Evolutionary conservation across 2,113 vertebrate species (phyloP), one percentile per base, ranked within the genome.

Genomic region (Eptatretus burgeri): DNA sequence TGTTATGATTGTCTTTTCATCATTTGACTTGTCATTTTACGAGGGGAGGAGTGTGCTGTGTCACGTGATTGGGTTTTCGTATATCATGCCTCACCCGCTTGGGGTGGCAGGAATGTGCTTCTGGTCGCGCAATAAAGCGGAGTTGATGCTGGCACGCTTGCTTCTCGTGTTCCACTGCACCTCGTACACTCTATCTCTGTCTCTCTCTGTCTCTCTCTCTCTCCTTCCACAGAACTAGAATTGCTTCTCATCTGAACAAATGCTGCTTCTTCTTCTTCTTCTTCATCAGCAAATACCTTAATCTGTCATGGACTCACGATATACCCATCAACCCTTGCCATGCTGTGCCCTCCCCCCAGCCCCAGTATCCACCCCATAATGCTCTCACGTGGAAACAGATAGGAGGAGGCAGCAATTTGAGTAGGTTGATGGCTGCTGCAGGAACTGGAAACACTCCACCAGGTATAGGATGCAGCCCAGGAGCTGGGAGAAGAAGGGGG

Each of bases 391-490:
- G 83, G 73, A 93, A 98, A 68, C 84, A 93, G 64, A 80, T 74
- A 52, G 91, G 91, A 62, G 89, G 91, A 68, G 88, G 89, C 66
- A 95, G 80, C 72, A 96, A 79, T 74, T 98, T 96, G 89, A 94
- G 95, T 64, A 98, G 75, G 62, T 93, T 71, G 2, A 98, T 85
- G 67, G 87, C 88, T 71, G 84, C 83, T 50, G 86, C 85, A 20
- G 89, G 91, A 49, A 93, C 88, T 52, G 91, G 91, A 71, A 98
- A 98, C 27, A 98, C 88, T 49, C 91, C 91, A 1, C 91, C 91
- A 0, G 91, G 86, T 53, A 98, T 86, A 2, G 89, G 91, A 74
- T 98, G 91, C 67, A 98, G 73, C 64, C 91, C 91, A 64, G 86
- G 86, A 70, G 91, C 91, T 98, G 69, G 41, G 51, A 68, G 65